Conservation (phyloP, 2,888 invertebrate genomes). For the Arenicola marina region DNA sequence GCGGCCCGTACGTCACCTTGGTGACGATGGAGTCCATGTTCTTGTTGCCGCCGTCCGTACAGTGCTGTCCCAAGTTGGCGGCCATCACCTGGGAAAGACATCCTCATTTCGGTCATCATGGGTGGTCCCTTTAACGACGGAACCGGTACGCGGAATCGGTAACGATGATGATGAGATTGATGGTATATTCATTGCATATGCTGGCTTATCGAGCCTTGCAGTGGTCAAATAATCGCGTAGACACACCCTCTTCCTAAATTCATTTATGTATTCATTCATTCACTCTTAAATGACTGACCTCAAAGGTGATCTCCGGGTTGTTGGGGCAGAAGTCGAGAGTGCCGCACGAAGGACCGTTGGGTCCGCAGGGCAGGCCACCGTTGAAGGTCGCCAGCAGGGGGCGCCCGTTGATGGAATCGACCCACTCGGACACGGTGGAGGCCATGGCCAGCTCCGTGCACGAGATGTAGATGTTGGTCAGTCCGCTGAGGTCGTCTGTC, state of each 20-base stretch:
- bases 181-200: no score
- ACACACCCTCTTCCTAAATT: no score
- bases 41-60: conserved; percentile 20
- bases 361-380: conserved; percentile 23
- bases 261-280: no score
- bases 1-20: conserved; percentile 9
- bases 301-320: conserved; percentile 4
- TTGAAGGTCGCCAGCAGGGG: conserved; percentile 18
- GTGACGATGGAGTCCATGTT: conserved; percentile 30
- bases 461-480: conserved; percentile 27
- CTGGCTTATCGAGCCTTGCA: no score
- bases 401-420: conserved; percentile 6
- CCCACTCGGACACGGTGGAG: conserved; percentile 14
- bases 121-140: no score
- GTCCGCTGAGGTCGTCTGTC: neutral
- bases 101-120: no score
- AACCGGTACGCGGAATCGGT: no score
- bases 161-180: no score
- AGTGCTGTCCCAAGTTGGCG: conserved; percentile 26
- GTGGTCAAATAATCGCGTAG: no score
- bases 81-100: conserved; percentile 20
- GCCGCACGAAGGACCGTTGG: conserved; percentile 21
- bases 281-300: no score
- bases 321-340: conserved; percentile 23
- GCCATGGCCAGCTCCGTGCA: conserved; percentile 20